These are phyloP conservation scores for Margarornis squamiger DNA, from an alignment of 2,797 vertebrate genomes.

Conservation along the genomic window DNA sequence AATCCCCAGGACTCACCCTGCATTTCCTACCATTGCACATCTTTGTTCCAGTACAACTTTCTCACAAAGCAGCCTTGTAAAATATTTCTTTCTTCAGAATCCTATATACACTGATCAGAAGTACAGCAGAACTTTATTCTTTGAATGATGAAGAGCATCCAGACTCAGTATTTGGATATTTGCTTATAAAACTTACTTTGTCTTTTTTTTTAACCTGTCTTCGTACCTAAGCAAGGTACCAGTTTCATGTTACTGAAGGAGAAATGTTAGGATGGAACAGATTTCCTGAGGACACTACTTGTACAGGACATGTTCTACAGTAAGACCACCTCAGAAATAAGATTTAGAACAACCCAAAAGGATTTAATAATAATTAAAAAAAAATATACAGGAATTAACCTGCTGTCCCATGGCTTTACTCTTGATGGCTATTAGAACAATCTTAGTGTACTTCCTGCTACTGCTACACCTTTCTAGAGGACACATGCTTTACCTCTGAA, in stretches of 20 bases:
- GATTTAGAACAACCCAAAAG: not conserved
- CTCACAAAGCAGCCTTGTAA: constrained; percentile 41
- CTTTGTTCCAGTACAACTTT: constrained; percentile 26
- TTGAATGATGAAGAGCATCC: constrained; percentile 21
- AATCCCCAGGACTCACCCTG: constrained; percentile 37
- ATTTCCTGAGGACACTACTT: not conserved
- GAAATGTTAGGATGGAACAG: not conserved
- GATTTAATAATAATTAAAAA: not conserved
- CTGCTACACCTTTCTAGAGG: not conserved
- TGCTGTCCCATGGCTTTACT: not conserved
- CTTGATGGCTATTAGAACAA: not conserved
- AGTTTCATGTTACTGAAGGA: constrained; percentile 2
- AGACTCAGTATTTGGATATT: not conserved
- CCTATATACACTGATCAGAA: constrained; percentile 22
- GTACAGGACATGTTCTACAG: not conserved
- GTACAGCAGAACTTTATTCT: constrained; percentile 25
- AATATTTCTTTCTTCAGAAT: constrained; percentile 56
- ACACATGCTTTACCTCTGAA: not conserved
- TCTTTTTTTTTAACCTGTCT: not conserved
- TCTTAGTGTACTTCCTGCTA: not conserved
- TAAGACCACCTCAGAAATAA: constrained; percentile 2
- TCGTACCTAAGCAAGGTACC: not conserved
- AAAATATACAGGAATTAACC: not conserved
- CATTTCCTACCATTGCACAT: constrained; percentile 27
- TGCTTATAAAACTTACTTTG: constrained; percentile 2